Base-by-base conservation (phyloP, 2,797 vertebrate genomes). In the Ptychobarbus kaznakovi region DNA sequence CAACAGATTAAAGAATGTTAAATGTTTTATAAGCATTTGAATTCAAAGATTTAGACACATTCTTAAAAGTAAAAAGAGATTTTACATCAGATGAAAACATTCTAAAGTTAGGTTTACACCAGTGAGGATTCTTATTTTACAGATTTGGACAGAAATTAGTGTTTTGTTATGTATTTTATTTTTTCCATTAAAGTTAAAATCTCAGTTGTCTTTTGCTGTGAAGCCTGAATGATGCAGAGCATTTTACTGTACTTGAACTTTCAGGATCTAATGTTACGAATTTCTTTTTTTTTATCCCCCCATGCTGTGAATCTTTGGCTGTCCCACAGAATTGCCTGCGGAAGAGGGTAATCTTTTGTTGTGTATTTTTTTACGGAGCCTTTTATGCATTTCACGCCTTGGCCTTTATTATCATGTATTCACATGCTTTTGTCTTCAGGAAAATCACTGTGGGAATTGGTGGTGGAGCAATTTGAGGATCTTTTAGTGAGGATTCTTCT, bases 381-480 rank as follows among this genome's bases (percentile, higher is more conserved):
- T 82, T 53, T 73, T 8, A 35, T 46, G 4, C 40, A n/a, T 15
- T 86, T 63, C 38, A 44, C 38, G 0, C 35, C 12, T 42, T 74
- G 28, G 2, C 16, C 10, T 53, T 28, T 70, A 13, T 83, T 82
- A 22, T 85, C 44, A 77, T 84, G 58, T 38, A 20, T 20, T 61
- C 18, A 32, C 68, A 8, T 49, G 12, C 51, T 56, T 84, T 73
- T 80, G 56, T 63, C 9, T 53, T 83, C 91, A 99, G 98, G 98
- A 87, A 99, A 99, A 94, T 99, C 98, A 61, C 95, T 99, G 90
- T 97, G 98, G 91, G 97, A 97, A 86, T 95, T 99, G 88, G 98
- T 99, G 90, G 88, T 99, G 81, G 98, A 99, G 89, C 98, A 99
- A 88, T 99, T 99, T 93, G 98, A 99, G 96, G 98, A 99, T 91